These are phyloP conservation scores for Thaleichthys pacificus DNA, from an alignment of 2,797 vertebrate species.

Conservation along the genomic window DNA sequence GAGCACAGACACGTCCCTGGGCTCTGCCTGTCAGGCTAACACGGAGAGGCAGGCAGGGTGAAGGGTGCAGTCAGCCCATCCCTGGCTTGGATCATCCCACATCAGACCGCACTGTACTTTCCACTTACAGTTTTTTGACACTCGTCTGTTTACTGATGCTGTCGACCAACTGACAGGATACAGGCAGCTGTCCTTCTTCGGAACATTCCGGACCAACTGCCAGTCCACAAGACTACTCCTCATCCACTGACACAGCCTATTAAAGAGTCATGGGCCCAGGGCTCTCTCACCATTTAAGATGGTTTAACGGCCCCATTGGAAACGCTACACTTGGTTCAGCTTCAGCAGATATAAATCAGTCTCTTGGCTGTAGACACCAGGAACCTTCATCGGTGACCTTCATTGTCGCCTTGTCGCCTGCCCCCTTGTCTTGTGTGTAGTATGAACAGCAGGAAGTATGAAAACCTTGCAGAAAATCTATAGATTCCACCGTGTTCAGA, in stretches of 20 bases:
- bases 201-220: too few species aligned
- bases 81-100: not conserved
- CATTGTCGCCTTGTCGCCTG: not conserved
- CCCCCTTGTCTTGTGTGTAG: not conserved
- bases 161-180: not conserved
- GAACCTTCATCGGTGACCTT: conserved; percentile 7
- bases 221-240: conserved; percentile 25
- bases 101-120: not conserved
- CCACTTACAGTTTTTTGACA: not conserved
- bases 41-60: not conserved
- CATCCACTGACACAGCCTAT: conserved; percentile 27
- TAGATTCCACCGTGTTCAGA: too few species aligned
- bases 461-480: too few species aligned
- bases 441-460: not conserved
- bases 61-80: not conserved
- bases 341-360: conserved; percentile 1
- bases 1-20: not conserved
- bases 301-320: conserved; percentile 53
- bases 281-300: conserved; percentile 51
- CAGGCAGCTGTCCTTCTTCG: too few species aligned
- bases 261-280: conserved; percentile 33
- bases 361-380: not conserved
- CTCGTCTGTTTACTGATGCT: too few species aligned
- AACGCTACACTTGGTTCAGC: conserved; percentile 51
- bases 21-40: not conserved